Conservation (phyloP, 2,113 vertebrate genomes). For the Anoplopoma fimbria region DNA sequence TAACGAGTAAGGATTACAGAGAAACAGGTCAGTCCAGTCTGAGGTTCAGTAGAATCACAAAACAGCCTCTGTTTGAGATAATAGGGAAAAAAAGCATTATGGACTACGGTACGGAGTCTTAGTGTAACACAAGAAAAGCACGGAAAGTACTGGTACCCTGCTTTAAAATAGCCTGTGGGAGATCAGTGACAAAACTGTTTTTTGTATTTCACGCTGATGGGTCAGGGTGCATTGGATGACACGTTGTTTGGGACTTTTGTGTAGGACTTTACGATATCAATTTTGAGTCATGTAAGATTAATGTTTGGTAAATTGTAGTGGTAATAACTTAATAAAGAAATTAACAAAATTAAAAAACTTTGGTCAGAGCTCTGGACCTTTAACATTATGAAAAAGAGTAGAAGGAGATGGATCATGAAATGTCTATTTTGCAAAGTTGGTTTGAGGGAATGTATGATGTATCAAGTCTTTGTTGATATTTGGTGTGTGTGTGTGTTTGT, state of each 20-base stretch:
- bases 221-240: neutral
- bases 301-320: neutral
- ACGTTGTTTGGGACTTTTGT: neutral
- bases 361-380: neutral
- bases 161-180: neutral
- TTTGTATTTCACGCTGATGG: neutral
- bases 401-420: neutral
- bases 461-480: neutral
- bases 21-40: conserved; percentile 64
- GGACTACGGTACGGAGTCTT: neutral
- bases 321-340: neutral
- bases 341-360: neutral
- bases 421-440: neutral
- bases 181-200: neutral
- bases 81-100: conserved; percentile 20
- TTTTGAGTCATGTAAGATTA: neutral
- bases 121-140: conserved; percentile 18
- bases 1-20: conserved; percentile 55
- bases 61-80: conserved; percentile 40
- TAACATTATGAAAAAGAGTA: neutral
- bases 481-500: neutral
- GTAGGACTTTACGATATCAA: neutral
- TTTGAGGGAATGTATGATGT: neutral
- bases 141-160: conserved; percentile 5
- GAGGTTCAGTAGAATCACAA: conserved; percentile 31